These are phyloP conservation scores for Cyclura pinguis DNA, from an alignment of 2,797 vertebrate species.

Conservation along the genomic window DNA sequence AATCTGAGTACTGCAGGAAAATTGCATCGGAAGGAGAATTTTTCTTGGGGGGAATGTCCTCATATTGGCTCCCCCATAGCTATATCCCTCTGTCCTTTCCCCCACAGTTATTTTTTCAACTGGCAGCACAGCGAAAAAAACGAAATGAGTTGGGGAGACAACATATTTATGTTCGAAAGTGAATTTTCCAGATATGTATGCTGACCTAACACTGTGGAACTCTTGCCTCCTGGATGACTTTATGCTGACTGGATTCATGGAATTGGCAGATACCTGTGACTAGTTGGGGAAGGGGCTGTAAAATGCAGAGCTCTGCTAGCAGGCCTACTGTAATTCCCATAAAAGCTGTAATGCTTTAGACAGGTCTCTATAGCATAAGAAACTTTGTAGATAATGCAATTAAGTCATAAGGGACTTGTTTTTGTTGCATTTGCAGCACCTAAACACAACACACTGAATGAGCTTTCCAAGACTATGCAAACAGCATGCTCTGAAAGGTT, in stretches of 20 bases:
- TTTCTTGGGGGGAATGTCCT: no score
- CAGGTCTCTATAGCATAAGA: background rate
- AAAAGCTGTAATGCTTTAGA: constrained; percentile 13
- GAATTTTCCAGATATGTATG: background rate
- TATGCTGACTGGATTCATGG: background rate
- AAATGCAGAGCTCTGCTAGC: background rate
- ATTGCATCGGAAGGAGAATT: no score
- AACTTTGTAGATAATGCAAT: constrained; percentile 14
- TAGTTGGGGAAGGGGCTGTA: background rate
- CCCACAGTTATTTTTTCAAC: background rate
- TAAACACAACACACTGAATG: background rate
- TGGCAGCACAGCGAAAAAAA: background rate
- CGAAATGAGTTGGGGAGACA: background rate
- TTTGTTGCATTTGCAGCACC: constrained; percentile 21
- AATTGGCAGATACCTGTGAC: background rate
- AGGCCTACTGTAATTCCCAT: background rate
- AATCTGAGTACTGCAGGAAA: no score
- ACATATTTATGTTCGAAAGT: background rate
- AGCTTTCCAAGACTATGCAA: constrained; percentile 14
- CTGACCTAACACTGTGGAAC: background rate
- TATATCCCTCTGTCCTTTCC: no score
- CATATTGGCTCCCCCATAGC: no score
- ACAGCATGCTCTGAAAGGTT: constrained; percentile 17
- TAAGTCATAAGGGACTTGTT: constrained; percentile 8
- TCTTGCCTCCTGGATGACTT: background rate